Evolutionary conservation across 2,113 vertebrate species (phyloP), one percentile per base, ranked within the genome.

Genomic region (Arvicanthis niloticus): DNA sequence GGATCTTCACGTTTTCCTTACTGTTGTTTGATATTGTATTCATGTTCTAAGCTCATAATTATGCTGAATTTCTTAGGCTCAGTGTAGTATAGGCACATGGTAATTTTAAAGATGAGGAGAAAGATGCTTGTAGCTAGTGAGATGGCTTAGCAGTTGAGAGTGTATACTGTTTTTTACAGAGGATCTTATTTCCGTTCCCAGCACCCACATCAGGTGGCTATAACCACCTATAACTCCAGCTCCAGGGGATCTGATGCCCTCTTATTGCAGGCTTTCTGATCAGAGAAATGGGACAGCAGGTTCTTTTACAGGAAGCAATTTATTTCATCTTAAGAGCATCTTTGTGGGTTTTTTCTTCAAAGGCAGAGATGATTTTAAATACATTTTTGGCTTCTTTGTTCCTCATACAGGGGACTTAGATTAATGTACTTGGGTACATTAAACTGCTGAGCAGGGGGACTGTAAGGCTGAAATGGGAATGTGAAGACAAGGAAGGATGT

Each of bases 91-190:
- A 77, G 56, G 17, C 16, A 16, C 87, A 86, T 77, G 31, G 80
- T 89, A 75, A 80, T 96, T 91, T 60, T 21, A 81, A 84, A 91
- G 17, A 80, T 21, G n/a, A 81, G 93, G 78, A 56, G 17, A 68
- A 80, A 15, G 17, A 48, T 34, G 3, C 34, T 76, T 92, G 58
- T 11, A n/a, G 53, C 34, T n/a, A 24, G 78, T 24, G 51, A 58
- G 34, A 53, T n/a, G 51, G 8, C 48, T 48, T 48, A 48, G 51
- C 51, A 51, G 51, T 51, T 51, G 11, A 51, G 51, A 51, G 51
- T 51, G 51, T 51, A 51, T 51, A 51, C 51, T 51, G 51, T 51
- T 51, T 51, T 51, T 51, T 51, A 8, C 51, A 51, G 51, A 51
- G 51, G 51, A 51, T 51, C 51, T 51, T 9, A 11, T 51, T 51